Conservation (phyloP, 2,113 vertebrate species). For the Odocoileus virginianus region DNA sequence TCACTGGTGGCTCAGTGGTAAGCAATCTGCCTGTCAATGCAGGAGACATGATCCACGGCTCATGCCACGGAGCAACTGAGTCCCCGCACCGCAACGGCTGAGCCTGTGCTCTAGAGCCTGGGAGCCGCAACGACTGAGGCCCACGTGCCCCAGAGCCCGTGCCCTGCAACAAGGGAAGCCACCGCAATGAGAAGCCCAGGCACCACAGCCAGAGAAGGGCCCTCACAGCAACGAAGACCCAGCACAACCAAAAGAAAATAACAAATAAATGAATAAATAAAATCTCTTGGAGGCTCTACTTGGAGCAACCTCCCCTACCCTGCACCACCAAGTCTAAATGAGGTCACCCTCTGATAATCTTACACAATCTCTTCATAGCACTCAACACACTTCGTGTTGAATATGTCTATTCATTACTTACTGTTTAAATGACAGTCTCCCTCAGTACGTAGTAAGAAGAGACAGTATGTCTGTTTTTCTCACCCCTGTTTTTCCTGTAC, state of each 20-base stretch:
- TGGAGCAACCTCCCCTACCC: background rate
- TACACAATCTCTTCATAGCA: background rate
- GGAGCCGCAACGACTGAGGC: background rate
- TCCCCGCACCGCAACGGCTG: background rate
- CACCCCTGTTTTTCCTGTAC: background rate
- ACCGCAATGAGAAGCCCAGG: background rate
- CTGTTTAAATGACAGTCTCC: background rate
- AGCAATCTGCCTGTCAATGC: background rate
- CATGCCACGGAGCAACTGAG: background rate
- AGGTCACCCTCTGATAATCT: background rate
- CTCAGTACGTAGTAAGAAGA: background rate
- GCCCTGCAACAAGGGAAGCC: background rate
- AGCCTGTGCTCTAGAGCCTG: background rate
- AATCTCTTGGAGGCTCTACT: background rate
- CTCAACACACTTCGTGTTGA: background rate
- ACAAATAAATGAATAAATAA: background rate
- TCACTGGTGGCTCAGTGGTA: background rate
- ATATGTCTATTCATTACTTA: background rate
- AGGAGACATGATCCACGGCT: background rate
- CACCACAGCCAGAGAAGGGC: background rate
- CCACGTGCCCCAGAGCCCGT: accelerated
- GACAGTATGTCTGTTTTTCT: background rate
- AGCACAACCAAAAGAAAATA: background rate
- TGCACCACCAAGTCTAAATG: background rate
- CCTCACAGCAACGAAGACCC: background rate